Evolutionary conservation across 2,888 invertebrate species (phyloP).

Genomic region (Hyalella azteca): DNA sequence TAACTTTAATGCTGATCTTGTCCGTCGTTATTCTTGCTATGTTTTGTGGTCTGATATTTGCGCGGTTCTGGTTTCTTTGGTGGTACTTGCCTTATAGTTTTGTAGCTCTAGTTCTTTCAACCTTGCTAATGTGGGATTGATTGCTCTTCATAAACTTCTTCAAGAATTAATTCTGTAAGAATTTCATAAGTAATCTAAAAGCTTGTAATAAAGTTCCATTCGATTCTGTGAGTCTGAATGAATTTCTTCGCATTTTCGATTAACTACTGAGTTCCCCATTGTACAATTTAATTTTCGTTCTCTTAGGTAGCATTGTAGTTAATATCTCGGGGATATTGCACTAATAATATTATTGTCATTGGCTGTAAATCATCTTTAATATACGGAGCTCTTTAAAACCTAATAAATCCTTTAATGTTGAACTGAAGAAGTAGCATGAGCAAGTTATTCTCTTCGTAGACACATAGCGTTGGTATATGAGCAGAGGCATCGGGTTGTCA

Average conservation of each 20-base stretch:
- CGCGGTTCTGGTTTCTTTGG: not conserved
- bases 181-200: not conserved
- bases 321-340: slow-evolving; percentile 22
- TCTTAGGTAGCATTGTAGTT: slow-evolving; percentile 23
- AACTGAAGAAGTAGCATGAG: slow-evolving; percentile 35
- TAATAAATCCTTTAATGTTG: slow-evolving; percentile 21
- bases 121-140: not conserved
- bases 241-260: too few species aligned
- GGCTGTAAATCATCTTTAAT: slow-evolving; percentile 36
- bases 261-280: too few species aligned
- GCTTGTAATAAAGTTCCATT: not conserved
- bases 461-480: slow-evolving; percentile 23
- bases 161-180: not conserved
- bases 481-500: slow-evolving; percentile 24
- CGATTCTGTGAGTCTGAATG: not conserved
- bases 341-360: slow-evolving; percentile 24
- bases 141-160: not conserved
- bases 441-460: slow-evolving; percentile 26
- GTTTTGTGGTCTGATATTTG: too few species aligned
- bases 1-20: slow-evolving; percentile 8
- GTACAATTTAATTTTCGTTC: slow-evolving; percentile 7
- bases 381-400: not conserved
- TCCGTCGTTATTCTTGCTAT: not conserved
- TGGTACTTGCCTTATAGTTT: not conserved
- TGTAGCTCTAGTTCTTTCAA: not conserved